These are phyloP conservation scores for Eilema depressum DNA, from an alignment of 2,888 invertebrate genomes.

Conservation along the genomic window DNA sequence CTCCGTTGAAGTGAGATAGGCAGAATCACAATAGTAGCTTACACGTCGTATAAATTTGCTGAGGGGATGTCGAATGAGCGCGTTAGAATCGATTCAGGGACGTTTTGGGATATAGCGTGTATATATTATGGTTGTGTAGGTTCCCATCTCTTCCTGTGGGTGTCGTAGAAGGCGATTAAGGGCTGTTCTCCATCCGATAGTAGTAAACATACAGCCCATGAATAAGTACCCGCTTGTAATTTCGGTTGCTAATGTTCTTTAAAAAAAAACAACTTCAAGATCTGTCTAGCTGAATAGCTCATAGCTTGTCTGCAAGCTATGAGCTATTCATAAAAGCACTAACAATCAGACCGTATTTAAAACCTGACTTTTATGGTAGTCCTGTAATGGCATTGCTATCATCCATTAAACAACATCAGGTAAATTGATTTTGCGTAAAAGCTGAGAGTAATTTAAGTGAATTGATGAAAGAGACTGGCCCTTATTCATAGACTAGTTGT, in stretches of 20 bases:
- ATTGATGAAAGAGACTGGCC: not conserved
- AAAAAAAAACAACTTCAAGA: no score
- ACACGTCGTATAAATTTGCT: not conserved
- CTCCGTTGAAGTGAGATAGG: not conserved
- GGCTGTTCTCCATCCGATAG: no score
- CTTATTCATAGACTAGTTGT: not conserved
- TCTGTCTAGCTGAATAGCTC: no score
- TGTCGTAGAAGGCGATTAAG: no score
- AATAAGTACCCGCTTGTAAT: no score
- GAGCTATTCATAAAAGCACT: not conserved
- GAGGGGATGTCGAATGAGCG: not conserved
- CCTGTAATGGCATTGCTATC: slow-evolving; percentile 7
- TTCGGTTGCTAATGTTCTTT: no score
- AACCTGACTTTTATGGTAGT: not conserved
- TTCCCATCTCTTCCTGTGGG: no score
- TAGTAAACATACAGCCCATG: no score
- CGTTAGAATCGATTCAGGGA: not conserved
- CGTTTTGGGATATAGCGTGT: not conserved
- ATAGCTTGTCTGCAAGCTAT: no score
- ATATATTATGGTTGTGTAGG: no score
- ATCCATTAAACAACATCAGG: not conserved
- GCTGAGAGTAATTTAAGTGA: not conserved
- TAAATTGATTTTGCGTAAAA: not conserved
- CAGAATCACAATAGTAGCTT: not conserved
- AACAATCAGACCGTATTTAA: not conserved